phyloP scores from a whole-genome alignment of 35 echinoderm and acorn worm genomes.

The Apostichopus parvimensis region DNA sequence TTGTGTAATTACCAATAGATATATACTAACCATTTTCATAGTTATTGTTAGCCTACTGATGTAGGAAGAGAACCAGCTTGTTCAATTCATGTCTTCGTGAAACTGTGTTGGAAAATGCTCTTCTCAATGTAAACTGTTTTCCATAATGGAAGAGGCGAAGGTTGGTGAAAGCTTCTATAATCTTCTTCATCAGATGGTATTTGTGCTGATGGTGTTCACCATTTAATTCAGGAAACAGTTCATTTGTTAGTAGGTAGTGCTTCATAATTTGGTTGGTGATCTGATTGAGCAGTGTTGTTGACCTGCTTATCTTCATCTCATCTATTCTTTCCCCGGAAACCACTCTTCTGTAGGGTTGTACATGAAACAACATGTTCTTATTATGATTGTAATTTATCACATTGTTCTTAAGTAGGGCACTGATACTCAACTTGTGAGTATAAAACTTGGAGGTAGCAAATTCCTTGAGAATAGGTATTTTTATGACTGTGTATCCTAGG shows the following conservation, averaged over 20 bases:
- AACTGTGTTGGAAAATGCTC: conserved; percentile 1
- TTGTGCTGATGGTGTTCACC: conserved; percentile 20
- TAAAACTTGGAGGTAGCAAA: too few relatives aligned
- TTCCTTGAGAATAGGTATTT: too few relatives aligned
- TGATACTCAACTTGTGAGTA: too few relatives aligned
- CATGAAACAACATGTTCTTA: not conserved
- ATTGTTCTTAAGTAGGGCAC: not conserved
- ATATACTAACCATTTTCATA: too few relatives aligned
- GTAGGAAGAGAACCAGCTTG: conserved; percentile 13
- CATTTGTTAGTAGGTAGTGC: not conserved
- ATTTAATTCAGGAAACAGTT: conserved; percentile 17
- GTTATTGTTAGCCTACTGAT: not conserved
- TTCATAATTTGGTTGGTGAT: not conserved
- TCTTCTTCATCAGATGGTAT: conserved; percentile 26
- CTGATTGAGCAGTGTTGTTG: not conserved
- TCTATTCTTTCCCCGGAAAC: conserved; percentile 6
- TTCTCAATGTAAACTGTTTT: conserved; percentile 9
- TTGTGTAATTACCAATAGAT: too few relatives aligned
- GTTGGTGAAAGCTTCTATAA: conserved; percentile 6
- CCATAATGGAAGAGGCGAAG: conserved; percentile 28
- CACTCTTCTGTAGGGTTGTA: not conserved
- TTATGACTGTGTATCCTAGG: too few relatives aligned
- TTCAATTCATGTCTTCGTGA: not conserved
- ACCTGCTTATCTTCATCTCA: conserved; percentile 9
- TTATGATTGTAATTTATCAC: not conserved